These are phyloP conservation scores for Neolamprologus brichardi DNA, from an alignment of 2,113 vertebrate species.

Conservation along the genomic window DNA sequence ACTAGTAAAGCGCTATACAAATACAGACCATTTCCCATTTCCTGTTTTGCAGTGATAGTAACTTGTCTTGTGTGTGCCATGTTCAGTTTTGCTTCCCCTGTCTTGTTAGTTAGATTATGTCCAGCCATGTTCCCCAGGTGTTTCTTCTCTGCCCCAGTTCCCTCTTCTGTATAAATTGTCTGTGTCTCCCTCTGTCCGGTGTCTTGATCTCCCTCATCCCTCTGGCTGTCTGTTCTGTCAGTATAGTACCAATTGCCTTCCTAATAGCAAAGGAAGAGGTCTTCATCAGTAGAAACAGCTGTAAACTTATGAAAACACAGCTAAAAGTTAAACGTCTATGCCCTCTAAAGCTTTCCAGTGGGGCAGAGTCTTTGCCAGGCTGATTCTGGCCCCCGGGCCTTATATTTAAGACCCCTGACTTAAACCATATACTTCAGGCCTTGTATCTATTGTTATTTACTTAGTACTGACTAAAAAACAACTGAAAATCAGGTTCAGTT, in stretches of 20 bases:
- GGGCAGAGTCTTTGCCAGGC: not conserved
- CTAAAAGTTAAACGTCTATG: not conserved
- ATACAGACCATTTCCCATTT: accelerated
- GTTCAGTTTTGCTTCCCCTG: not conserved
- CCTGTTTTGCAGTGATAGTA: not conserved
- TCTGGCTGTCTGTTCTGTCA: not conserved
- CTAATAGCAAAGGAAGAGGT: not conserved
- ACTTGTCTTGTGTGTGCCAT: not conserved
- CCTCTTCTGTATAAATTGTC: not conserved
- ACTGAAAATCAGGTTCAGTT: not conserved
- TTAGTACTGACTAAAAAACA: not conserved
- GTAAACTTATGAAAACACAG: not conserved
- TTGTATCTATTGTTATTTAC: not conserved
- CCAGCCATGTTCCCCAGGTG: not conserved
- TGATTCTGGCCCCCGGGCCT: not conserved
- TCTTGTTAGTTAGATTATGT: not conserved
- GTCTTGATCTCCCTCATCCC: not conserved
- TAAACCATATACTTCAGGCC: not conserved
- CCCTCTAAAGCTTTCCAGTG: not conserved
- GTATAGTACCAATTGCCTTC: not conserved
- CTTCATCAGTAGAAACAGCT: not conserved
- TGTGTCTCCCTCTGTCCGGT: not conserved
- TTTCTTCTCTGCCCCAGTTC: not conserved
- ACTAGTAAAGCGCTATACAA: not conserved
- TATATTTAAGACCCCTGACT: not conserved